Base-by-base conservation (phyloP, 2,113 vertebrate species). In the Kryptolebias marmoratus region DNA sequence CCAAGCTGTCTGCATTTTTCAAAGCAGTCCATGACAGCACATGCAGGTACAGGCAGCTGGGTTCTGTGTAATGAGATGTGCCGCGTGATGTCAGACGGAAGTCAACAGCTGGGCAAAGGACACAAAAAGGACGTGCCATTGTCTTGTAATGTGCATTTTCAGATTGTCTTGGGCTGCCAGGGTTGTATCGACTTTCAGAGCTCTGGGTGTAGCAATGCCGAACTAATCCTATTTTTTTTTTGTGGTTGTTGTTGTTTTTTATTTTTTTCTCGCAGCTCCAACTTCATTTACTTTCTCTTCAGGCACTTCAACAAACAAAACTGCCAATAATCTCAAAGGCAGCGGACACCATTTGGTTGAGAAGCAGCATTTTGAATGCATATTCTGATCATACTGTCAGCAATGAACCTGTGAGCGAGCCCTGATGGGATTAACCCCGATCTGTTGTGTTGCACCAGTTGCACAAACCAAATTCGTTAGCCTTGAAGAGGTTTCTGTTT, bases 71-170 rank as follows among this genome's bases (percentile, higher is more conserved):
- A 73, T 3, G 30, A 54, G 48, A 49, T 30, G 16, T 45, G 50
- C 45, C 15, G 61, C 48, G 68, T 82, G 61, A 39, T 15, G 28
- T 67, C 71, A 55, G 52, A 62, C 47, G 56, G 39, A 73, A 45
- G 56, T 11, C 62, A 50, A 45, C 84, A 86, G 69, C 71, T 81
- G 85, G 74, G 79, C 69, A 31, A 45, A 16, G 82, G 76, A 75
- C 72, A 48, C 48, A 47, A 0, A 32, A 58, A 75, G 77, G 75
- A 47, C 63, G 52, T 3, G n/a, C 42, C 48, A 16, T 27, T n/a
- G 16, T 57, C 78, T 68, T 60, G 42, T 50, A 55, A 53, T 64
- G 61, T 64, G 59, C 56, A 71, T 71, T 67, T 63, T 3, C 5
- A 36, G 22, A 36, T 57, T 28, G 18, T 57, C 57, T 63, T 44